Evolutionary conservation across 2,797 vertebrate species (phyloP), one percentile per base, ranked within the genome.

Genomic region (Eurystomus glaucurus): DNA sequence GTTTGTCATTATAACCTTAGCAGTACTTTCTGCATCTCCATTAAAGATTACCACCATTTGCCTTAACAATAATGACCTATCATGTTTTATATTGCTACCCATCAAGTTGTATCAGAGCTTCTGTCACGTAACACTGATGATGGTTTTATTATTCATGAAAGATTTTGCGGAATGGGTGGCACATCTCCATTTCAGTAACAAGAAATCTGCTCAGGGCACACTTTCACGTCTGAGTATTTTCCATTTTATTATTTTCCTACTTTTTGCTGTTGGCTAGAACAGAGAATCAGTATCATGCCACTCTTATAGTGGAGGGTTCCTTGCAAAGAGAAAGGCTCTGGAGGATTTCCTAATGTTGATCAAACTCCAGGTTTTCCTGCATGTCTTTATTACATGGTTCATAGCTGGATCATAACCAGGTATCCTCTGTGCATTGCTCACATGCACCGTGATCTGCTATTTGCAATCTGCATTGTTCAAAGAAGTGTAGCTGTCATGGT

Each of bases 61-160:
- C 70, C 14, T 58, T 84, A 77, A 78, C 46, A 19, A 11, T 41
- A 79, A 90, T 72, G 62, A 88, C 26, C 85, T 81, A 12, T 69
- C 21, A 37, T 11, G 14, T 62, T 94, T 81, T 72, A 88, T 86
- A 88, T 76, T 72, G 72, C 61, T 84, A 81, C 22, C 25, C 65
- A 94, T 65, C 83, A 96, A 88, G 26, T 71, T 33, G 20, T 78
- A 61, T 91, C 79, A 95, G 65, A 91, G 52, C 8, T 95, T 21
- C 78, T 78, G 76, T 90, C 78, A 93, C 45, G 25, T 72, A 85
- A 41, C 20, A 62, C n/a, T 93, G 76, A 86, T 72, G 85, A 84
- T 1, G 1, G 14, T 58, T 94, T 93, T 69, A 93, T 94, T 89
- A 92, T 71, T 85, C 2, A 0, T 52, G 84, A 79, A 74, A 51